phyloP scores from a whole-genome alignment of 2,888 invertebrate species.

The Agonopterix arenella region DNA sequence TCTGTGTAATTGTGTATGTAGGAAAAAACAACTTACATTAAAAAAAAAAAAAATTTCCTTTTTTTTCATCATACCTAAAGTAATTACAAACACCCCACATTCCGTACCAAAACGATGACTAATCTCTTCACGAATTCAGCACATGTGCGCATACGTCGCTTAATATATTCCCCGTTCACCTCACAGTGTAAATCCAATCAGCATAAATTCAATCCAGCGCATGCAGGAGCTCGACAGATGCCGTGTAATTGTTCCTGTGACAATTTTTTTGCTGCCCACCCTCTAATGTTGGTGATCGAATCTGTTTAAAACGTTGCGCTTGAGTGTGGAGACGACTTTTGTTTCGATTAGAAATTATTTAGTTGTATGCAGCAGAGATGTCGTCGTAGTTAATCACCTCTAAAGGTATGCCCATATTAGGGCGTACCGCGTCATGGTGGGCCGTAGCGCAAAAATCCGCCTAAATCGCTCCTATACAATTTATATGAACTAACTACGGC shows the following conservation, averaged over 20 bases:
- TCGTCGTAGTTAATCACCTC: no score
- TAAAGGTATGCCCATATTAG: no score
- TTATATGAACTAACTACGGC: no score
- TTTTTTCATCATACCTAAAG: no score
- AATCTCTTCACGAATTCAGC: slow-evolving; percentile 14
- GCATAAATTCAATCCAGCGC: slow-evolving; percentile 48
- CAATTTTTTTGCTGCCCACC: slow-evolving; percentile 56
- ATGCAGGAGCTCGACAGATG: slow-evolving; percentile 53
- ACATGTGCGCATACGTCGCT: slow-evolving; percentile 30
- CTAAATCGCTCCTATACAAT: no score
- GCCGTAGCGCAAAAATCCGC: no score
- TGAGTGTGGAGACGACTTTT: slow-evolving; percentile 30
- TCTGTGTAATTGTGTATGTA: no score
- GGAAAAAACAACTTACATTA: no score
- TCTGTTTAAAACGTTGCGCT: slow-evolving; percentile 53
- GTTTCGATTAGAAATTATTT: slow-evolving; percentile 1
- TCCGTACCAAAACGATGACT: slow-evolving; percentile 9
- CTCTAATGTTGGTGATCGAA: slow-evolving; percentile 67
- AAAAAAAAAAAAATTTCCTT: no score
- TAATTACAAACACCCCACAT: not conserved
- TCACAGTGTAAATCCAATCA: slow-evolving; percentile 63
- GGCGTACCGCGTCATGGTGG: no score
- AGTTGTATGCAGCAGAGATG: not conserved
- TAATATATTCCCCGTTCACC: slow-evolving; percentile 32
- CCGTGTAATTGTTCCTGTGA: slow-evolving; percentile 72